Evolutionary conservation across 2,888 invertebrate species (phyloP).

Genomic region (Eupithecia subfuscata): DNA sequence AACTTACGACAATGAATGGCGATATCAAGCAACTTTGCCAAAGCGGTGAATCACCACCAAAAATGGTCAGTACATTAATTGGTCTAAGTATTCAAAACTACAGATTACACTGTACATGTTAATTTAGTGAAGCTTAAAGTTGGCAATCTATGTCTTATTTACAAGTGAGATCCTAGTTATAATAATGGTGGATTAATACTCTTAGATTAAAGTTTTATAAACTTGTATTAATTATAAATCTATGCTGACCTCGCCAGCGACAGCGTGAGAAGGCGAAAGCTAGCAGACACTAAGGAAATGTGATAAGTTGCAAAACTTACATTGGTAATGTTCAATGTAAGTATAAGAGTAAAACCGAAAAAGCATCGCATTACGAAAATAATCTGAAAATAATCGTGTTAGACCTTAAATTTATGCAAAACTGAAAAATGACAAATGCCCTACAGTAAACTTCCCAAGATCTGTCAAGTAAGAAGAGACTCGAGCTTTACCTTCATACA

Average conservation of each 20-base stretch:
- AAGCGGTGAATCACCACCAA: background rate
- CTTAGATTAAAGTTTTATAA: conserved; percentile 66
- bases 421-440: background rate
- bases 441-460: background rate
- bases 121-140: conserved; percentile 12
- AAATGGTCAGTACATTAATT: conserved; percentile 7
- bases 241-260: conserved; percentile 70
- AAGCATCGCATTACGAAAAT: background rate
- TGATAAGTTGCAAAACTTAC: background rate
- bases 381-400: background rate
- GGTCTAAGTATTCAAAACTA: background rate
- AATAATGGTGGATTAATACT: conserved; percentile 56
- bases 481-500: background rate
- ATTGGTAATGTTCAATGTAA: background rate
- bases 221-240: conserved; percentile 55
- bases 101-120: background rate
- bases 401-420: background rate
- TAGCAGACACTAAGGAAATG: conserved; percentile 67
- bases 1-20: conserved; percentile 4
- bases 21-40: background rate
- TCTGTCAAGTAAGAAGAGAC: background rate
- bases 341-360: background rate
- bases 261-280: conserved; percentile 61
- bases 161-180: conserved; percentile 75
- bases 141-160: conserved; percentile 60